These are phyloP conservation scores for Furcula furcula DNA, from an alignment of 2,888 invertebrate species.

Conservation along the genomic window DNA sequence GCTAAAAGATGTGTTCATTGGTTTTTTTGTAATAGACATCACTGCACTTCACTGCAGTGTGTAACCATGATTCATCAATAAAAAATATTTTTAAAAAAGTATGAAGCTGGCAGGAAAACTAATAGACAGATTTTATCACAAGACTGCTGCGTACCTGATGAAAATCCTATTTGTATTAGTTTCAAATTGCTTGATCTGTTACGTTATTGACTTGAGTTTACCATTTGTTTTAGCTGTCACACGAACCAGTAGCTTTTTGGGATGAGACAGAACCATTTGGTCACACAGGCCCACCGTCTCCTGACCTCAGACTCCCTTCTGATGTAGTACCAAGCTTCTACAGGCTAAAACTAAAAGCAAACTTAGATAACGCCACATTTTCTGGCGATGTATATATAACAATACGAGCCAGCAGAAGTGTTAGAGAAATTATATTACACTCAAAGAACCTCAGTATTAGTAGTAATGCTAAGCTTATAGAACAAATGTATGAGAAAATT, in stretches of 20 bases:
- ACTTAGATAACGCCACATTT: slow-evolving; percentile 68
- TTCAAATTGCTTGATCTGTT: too few species aligned
- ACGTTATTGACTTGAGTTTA: too few species aligned
- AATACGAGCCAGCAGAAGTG: slow-evolving; percentile 55
- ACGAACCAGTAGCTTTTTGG: slow-evolving; percentile 58
- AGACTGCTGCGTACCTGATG: too few species aligned
- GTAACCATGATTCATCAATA: too few species aligned
- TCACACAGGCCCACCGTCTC: slow-evolving; percentile 40
- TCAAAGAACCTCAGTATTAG: slow-evolving; percentile 68
- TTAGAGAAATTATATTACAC: slow-evolving; percentile 75
- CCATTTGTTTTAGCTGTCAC: slow-evolving; percentile 19
- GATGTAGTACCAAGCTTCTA: slow-evolving; percentile 80
- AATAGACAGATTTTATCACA: too few species aligned
- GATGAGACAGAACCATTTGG: slow-evolving; percentile 68
- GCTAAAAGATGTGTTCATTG: slow-evolving; percentile 2
- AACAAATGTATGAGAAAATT: slow-evolving; percentile 69
- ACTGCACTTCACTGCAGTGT: background rate
- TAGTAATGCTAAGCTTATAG: slow-evolving; percentile 60
- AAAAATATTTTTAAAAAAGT: background rate
- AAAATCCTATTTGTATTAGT: too few species aligned
- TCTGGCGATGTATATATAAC: slow-evolving; percentile 74
- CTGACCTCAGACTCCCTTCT: slow-evolving; percentile 67
- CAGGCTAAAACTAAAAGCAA: slow-evolving; percentile 76
- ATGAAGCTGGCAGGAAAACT: too few species aligned
- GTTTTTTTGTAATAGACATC: background rate